Evolutionary conservation across 1,140 invertebrate species (phyloP).

Genomic region (Leptopilina clavipes): DNA sequence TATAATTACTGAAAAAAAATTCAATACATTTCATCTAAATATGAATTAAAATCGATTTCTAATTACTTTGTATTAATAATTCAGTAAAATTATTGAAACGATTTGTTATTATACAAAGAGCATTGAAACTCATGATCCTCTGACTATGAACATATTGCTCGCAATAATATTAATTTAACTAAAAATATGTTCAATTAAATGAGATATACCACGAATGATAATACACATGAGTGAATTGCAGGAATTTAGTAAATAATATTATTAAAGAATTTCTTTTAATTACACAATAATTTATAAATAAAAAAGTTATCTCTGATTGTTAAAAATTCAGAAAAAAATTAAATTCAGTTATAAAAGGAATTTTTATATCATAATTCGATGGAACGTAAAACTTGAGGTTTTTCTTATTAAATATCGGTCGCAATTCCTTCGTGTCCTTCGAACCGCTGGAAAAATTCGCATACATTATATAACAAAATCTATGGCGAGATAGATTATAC

Average conservation of each 20-base stretch:
- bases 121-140: background rate
- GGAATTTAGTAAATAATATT: background rate
- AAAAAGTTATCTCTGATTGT: background rate
- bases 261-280: too few relatives aligned
- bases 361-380: background rate
- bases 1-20: too few relatives aligned
- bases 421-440: background rate
- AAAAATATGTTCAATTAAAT: background rate
- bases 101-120: background rate
- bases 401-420: conserved; percentile 32
- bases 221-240: background rate
- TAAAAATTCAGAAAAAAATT: conserved; percentile 10
- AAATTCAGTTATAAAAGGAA: conserved; percentile 15
- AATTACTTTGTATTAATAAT: background rate
- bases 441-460: background rate
- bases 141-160: background rate
- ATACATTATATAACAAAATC: conserved; percentile 45
- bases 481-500: background rate
- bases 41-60: too few relatives aligned
- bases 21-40: too few relatives aligned
- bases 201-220: background rate
- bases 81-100: background rate
- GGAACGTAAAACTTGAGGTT: background rate
- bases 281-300: too few relatives aligned
- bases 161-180: background rate